phyloP scores from a whole-genome alignment of 2,797 vertebrate species.

The Lutjanus campechanus region DNA sequence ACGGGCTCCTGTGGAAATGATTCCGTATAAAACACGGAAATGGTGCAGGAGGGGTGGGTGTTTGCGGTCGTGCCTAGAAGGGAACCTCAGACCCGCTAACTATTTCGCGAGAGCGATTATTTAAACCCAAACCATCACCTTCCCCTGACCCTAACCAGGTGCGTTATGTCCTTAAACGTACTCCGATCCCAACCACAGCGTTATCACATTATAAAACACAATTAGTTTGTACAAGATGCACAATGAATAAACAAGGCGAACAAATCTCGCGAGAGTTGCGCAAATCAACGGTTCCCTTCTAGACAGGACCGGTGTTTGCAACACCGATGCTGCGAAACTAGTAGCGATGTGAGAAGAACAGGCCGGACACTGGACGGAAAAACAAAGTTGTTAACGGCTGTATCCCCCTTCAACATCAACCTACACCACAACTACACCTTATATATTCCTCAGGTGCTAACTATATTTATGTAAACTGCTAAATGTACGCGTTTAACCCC shows the following conservation, averaged over 20 bases:
- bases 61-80: neutral
- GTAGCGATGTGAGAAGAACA: constrained; percentile 40
- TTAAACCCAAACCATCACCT: too few relatives aligned
- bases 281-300: too few relatives aligned
- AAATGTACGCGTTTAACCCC: neutral
- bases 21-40: constrained; percentile 81
- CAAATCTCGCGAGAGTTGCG: too few relatives aligned
- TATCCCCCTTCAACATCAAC: neutral
- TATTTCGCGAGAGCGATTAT: too few relatives aligned
- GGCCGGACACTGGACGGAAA: constrained; percentile 50
- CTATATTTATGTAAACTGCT: neutral
- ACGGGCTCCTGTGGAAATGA: constrained; percentile 53
- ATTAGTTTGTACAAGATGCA: too few relatives aligned
- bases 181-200: too few relatives aligned
- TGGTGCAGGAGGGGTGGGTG: constrained; percentile 83
- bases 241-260: too few relatives aligned
- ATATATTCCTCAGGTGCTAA: neutral
- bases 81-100: too few relatives aligned
- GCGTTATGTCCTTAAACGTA: too few relatives aligned
- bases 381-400: constrained; percentile 62
- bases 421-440: rapidly evolving
- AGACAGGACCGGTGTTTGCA: constrained; percentile 61
- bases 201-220: too few relatives aligned
- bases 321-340: constrained; percentile 70
- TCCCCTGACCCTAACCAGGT: too few relatives aligned